phyloP scores from a whole-genome alignment of 2,113 vertebrate genomes.

The Cinclus mexicanus region DNA sequence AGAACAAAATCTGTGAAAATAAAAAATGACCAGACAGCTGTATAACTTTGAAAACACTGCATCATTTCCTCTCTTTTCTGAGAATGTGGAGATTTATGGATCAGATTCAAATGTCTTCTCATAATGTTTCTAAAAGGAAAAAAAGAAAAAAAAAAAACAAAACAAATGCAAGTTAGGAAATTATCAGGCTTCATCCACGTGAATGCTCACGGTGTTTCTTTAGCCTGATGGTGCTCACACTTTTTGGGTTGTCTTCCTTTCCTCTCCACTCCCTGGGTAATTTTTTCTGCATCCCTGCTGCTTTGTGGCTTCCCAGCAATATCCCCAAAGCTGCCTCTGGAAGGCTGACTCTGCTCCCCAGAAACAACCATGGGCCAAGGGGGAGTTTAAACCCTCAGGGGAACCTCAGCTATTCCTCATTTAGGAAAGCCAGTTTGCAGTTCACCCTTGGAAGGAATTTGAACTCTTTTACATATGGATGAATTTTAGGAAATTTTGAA shows the following conservation, averaged over 20 bases:
- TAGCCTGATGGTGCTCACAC: background rate
- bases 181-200: background rate
- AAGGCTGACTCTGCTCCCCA: background rate
- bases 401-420: background rate
- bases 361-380: background rate
- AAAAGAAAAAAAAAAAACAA: no score
- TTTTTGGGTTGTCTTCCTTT: background rate
- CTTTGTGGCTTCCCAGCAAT: background rate
- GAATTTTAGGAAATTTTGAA: background rate
- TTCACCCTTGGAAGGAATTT: background rate
- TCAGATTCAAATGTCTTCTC: background rate
- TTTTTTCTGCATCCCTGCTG: background rate
- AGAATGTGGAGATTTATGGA: background rate
- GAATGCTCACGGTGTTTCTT: accelerated
- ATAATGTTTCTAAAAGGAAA: background rate
- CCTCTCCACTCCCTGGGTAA: background rate
- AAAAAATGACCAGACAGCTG: background rate
- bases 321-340: background rate
- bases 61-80: background rate
- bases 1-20: background rate
- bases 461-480: background rate
- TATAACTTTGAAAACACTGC: background rate
- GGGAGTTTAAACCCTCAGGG: background rate
- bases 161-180: background rate
- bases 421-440: background rate